Evolutionary conservation across 2,113 vertebrate species (phyloP), one percentile per base, ranked within the genome.

Genomic region (Columbina picui): DNA sequence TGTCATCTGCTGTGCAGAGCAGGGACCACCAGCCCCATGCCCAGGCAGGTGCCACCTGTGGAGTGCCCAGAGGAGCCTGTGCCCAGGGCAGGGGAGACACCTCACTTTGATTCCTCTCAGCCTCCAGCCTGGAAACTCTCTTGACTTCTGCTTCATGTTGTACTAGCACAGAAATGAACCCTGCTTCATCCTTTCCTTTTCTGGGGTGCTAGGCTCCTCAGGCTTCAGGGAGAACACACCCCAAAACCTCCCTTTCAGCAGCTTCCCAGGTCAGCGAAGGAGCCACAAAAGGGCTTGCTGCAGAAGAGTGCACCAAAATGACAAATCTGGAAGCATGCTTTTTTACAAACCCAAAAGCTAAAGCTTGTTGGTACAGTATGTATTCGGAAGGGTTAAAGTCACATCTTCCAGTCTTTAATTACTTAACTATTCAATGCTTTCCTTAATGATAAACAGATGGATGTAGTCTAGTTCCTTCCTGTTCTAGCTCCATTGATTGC

Each of bases 371-470:
- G 65, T 87, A 64, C 81, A 45, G 55, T 19, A 5, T 71, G 83
- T 91, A 41, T 82, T 69, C 78, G 57, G 65, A 93, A 96, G 95
- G 70, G 93, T 94, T 96, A 95, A 93, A 91, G 59, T 83, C 65
- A 76, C 81, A 67, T 96, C 78, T 96, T 73, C 55, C 70, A 95
- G 49, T 76, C 91, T 80, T 82, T 87, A 91, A 92, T 95, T 93
- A 89, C 93, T 94, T 95, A 96, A 96, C 95, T 95, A 76, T 94
- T 97, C 87, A 73, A 2, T 94, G 74, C 70, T 96, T 95, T 82
- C 81, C 67, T 69, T 94, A 95, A 89, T 87, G 81, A 85, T 94
- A 95, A 96, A 93, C 95, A 97, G 94, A 95, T 95, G 93, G 96
- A 95, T 82, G 65, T 61, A 64, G 49, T 84, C 73, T 95, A 76